Evolutionary conservation across 2,113 vertebrate genomes (phyloP).

Genomic region (Paradoxurus hermaphroditus): DNA sequence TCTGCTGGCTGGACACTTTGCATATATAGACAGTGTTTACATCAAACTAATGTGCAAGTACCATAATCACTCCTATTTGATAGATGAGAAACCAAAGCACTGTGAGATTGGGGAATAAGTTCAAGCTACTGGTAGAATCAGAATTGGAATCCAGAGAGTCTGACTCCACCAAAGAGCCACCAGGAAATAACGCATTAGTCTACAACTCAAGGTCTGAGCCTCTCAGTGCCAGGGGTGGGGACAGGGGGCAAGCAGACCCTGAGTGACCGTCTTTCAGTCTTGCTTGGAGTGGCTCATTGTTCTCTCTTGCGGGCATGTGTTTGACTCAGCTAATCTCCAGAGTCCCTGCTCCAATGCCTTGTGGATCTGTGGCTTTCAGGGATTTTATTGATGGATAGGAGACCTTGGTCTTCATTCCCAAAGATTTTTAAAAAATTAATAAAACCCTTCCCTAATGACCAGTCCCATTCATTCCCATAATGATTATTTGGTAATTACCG

Average conservation of each 20-base stretch:
- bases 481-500: neutral
- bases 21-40: neutral
- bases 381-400: neutral
- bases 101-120: neutral
- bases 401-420: neutral
- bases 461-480: neutral
- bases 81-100: neutral
- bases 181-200: neutral
- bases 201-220: neutral
- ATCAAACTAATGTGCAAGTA: neutral
- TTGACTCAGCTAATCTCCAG: neutral
- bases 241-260: no score
- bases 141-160: neutral
- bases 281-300: no score
- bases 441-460: neutral
- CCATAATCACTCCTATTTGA: neutral
- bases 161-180: neutral
- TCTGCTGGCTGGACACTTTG: rapidly evolving
- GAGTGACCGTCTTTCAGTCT: neutral
- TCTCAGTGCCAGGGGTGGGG: neutral
- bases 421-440: neutral
- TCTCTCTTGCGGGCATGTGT: no score
- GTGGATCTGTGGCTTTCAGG: neutral
- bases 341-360: neutral
- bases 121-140: neutral